phyloP scores from a whole-genome alignment of 2,113 vertebrate genomes.

The Pagrus major region DNA sequence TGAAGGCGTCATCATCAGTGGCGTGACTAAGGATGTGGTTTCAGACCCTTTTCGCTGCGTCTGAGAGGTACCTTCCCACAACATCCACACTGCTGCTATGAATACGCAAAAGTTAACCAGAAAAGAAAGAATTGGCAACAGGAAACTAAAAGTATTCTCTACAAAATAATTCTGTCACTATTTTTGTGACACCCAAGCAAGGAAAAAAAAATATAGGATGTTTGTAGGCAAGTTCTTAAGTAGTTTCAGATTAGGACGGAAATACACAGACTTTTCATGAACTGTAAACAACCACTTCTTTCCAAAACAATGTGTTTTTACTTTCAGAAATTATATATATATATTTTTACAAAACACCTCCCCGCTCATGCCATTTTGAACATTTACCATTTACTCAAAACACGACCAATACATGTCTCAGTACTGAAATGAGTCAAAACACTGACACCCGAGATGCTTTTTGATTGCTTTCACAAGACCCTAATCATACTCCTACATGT shows the following conservation, averaged over 20 bases:
- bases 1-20: slow-evolving; percentile 21
- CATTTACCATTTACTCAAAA: slow-evolving; percentile 22
- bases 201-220: not conserved
- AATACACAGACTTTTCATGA: not conserved
- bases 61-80: slow-evolving; percentile 49
- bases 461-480: slow-evolving; percentile 36
- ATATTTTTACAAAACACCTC: not conserved
- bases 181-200: not conserved
- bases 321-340: too few relatives aligned
- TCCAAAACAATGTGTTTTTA: too few relatives aligned
- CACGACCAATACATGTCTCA: not conserved
- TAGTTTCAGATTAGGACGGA: not conserved
- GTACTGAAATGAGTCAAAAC: slow-evolving; percentile 20
- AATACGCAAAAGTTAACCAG: slow-evolving; percentile 49
- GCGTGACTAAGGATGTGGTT: slow-evolving; percentile 72
- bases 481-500: slow-evolving; percentile 14
- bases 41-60: slow-evolving; percentile 12
- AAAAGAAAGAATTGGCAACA: slow-evolving; percentile 40
- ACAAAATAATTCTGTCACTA: not conserved
- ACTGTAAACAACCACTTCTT: not conserved
- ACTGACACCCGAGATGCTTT: accelerated
- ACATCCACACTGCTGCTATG: slow-evolving; percentile 56
- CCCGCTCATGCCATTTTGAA: not conserved
- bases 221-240: not conserved
- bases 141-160: slow-evolving; percentile 34